Evolutionary conservation across 1,140 invertebrate genomes (phyloP).

Genomic region (Adoxophyes honmai): DNA sequence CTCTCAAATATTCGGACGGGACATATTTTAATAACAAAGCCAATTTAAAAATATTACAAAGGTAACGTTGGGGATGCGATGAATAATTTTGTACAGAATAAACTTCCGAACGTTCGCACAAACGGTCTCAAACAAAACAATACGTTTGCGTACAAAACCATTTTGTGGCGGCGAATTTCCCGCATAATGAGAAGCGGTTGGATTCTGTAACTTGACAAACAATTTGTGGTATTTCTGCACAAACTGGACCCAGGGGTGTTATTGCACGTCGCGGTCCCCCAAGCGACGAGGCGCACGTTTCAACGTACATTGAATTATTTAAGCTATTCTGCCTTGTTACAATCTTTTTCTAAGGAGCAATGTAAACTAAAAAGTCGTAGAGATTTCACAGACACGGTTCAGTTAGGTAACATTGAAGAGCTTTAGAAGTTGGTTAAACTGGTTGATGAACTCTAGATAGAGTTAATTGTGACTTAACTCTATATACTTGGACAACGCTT

Average conservation of each 20-base stretch:
- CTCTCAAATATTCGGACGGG: conserved; percentile 1
- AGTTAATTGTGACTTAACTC: no score
- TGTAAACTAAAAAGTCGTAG: not conserved
- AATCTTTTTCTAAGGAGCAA: not conserved
- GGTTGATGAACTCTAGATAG: no score
- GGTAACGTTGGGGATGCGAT: not conserved
- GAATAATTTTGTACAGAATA: conserved; percentile 9
- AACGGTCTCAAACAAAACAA: not conserved
- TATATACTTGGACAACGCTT: no score
- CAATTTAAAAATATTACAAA: conserved; percentile 14
- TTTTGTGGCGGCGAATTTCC: not conserved
- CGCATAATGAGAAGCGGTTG: conserved; percentile 1
- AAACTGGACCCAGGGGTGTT: not conserved
- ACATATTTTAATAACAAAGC: conserved; percentile 14
- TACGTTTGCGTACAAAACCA: not conserved
- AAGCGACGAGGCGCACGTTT: not conserved
- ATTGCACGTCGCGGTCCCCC: not conserved
- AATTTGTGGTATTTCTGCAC: conserved; percentile 1
- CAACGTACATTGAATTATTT: not conserved
- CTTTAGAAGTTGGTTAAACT: no score
- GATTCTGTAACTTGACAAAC: not conserved
- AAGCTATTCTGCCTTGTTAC: not conserved
- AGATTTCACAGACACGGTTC: no score
- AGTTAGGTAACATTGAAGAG: no score
- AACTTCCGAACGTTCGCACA: not conserved